phyloP scores from a whole-genome alignment of 2,797 vertebrate genomes.

The Crypturellus tataupa region DNA sequence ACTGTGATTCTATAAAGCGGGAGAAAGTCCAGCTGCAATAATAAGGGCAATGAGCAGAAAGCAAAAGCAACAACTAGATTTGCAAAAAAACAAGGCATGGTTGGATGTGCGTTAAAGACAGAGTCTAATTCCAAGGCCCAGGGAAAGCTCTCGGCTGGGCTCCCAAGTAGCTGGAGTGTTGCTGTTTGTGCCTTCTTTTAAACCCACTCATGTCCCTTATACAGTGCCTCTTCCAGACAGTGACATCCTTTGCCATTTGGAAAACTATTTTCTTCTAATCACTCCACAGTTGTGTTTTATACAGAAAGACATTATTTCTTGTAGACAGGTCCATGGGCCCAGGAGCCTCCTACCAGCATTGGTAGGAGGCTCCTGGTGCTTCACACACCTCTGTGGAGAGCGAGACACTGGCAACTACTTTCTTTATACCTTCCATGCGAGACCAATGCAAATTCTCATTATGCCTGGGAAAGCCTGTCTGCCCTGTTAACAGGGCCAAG shows the following conservation, averaged over 20 bases:
- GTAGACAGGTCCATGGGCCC: rapidly evolving
- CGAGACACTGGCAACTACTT: background rate
- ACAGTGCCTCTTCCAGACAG: background rate
- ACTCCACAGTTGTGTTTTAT: rapidly evolving
- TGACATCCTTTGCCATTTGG: background rate
- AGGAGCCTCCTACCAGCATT: too few species aligned
- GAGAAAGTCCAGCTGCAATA: background rate
- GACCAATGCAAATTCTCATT: background rate
- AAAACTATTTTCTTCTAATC: background rate
- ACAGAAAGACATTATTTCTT: background rate
- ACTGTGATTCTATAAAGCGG: background rate
- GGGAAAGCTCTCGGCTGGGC: rapidly evolving
- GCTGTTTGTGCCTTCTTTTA: background rate
- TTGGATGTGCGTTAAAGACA: background rate
- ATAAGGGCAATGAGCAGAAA: background rate
- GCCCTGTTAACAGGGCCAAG: background rate
- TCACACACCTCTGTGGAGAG: background rate
- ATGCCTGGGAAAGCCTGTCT: background rate
- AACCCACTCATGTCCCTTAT: background rate
- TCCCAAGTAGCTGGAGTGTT: rapidly evolving
- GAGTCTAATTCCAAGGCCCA: rapidly evolving
- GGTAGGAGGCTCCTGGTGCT: rapidly evolving
- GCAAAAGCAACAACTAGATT: background rate
- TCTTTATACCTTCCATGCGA: background rate
- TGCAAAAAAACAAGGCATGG: background rate